Evolutionary conservation across 2,113 vertebrate genomes (phyloP).

Genomic region (Hylia prasina): DNA sequence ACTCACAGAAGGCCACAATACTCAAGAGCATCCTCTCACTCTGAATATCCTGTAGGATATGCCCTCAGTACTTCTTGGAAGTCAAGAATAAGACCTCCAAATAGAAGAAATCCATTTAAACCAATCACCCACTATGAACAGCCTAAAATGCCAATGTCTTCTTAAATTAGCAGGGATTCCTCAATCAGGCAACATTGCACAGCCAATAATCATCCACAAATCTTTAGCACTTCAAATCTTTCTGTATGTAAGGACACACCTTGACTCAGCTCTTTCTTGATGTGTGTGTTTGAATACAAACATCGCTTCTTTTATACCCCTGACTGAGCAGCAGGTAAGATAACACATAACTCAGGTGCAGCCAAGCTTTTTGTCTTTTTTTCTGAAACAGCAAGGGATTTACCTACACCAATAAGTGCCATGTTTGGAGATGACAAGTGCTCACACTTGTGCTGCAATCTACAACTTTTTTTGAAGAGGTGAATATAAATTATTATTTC

Average conservation of each 20-base stretch:
- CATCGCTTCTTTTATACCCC: background rate
- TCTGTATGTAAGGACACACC: background rate
- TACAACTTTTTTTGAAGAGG: background rate
- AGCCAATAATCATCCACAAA: background rate
- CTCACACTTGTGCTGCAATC: background rate
- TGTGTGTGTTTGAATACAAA: background rate
- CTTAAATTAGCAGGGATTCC: background rate
- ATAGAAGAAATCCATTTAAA: background rate
- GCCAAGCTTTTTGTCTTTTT: background rate
- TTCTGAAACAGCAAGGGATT: background rate
- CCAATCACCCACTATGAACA: background rate
- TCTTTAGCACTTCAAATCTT: background rate
- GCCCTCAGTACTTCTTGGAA: background rate
- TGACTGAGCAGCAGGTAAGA: background rate
- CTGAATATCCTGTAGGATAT: background rate
- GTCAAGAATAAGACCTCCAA: background rate
- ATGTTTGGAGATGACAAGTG: background rate
- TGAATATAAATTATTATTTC: background rate
- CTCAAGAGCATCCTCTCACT: background rate
- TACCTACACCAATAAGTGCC: background rate
- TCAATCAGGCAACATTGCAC: background rate
- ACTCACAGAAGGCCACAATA: background rate
- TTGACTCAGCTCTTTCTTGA: background rate
- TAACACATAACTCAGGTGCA: background rate
- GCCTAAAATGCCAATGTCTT: background rate